Percentiles rank a stretch among this genome's conserved stretches.
These are phyloP conservation scores for Microtus ochrogaster DNA, from an alignment of 2,113 vertebrate genomes.

Conservation along the genomic window DNA sequence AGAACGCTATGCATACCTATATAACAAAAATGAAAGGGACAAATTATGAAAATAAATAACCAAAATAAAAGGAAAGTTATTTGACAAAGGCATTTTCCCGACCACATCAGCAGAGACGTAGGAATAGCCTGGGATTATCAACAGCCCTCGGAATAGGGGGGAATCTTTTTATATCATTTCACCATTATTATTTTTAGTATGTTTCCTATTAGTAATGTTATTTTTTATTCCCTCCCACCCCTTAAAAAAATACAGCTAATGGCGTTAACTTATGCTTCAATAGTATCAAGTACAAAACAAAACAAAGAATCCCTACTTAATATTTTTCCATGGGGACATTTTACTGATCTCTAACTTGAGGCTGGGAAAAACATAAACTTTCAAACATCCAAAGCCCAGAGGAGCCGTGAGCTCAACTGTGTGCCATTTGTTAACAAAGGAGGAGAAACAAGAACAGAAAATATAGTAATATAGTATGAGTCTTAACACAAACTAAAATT, in stretches of 20 bases:
- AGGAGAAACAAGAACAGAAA: slow-evolving; percentile 79
- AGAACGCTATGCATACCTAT: slow-evolving; percentile 88
- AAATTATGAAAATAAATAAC: slow-evolving; percentile 83
- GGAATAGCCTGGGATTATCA: slow-evolving; percentile 54
- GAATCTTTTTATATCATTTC: slow-evolving; percentile 29
- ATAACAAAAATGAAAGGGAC: slow-evolving; percentile 83
- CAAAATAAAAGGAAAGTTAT: slow-evolving; percentile 78
- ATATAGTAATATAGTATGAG: slow-evolving; percentile 64
- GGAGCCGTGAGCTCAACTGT: slow-evolving; percentile 43
- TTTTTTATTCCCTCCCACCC: slow-evolving; percentile 63
- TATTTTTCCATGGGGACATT: slow-evolving; percentile 27
- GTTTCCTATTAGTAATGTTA: slow-evolving; percentile 38
- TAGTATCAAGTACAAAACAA: slow-evolving; percentile 16
- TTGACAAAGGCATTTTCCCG: slow-evolving; percentile 73
- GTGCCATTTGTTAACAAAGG: slow-evolving; percentile 64
- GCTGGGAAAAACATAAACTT: slow-evolving; percentile 62
- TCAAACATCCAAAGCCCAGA: slow-evolving; percentile 60
- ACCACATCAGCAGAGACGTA: slow-evolving; percentile 45
- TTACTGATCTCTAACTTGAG: slow-evolving; percentile 74
- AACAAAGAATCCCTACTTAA: slow-evolving; percentile 5
- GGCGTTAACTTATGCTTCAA: slow-evolving; percentile 55
- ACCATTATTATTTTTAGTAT: neutral
- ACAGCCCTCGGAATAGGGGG: slow-evolving; percentile 74
- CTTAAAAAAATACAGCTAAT: slow-evolving; percentile 67
- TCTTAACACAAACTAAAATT: slow-evolving; percentile 75